These are phyloP conservation scores for Lysandra bellargus DNA, from an alignment of 2,888 invertebrate genomes.

Conservation along the genomic window DNA sequence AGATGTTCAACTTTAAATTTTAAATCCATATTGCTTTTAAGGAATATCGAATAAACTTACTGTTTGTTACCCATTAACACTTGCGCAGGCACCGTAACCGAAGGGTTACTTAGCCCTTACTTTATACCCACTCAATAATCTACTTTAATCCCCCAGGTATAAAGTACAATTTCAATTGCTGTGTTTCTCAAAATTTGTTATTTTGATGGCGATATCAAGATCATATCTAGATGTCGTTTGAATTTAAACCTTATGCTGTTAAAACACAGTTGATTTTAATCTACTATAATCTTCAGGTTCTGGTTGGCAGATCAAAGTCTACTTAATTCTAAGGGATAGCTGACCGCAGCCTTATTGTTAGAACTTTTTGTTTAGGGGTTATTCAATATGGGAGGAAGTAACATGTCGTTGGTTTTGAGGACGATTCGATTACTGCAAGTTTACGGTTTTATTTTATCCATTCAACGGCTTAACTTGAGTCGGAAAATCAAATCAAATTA, in stretches of 20 bases:
- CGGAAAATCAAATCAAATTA: neutral
- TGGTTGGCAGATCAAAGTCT: slow-evolving; percentile 55
- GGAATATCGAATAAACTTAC: slow-evolving; percentile 44
- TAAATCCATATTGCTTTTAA: slow-evolving; percentile 14
- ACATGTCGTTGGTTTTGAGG: slow-evolving; percentile 65
- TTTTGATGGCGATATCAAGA: slow-evolving; percentile 37
- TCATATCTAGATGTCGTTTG: slow-evolving; percentile 34
- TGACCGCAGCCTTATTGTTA: slow-evolving; percentile 61
- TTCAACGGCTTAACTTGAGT: neutral
- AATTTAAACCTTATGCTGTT: slow-evolving; percentile 28
- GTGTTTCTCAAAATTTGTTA: slow-evolving; percentile 30
- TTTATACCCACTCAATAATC: slow-evolving; percentile 36
- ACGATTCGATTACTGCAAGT: slow-evolving; percentile 57
- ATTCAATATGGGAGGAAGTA: slow-evolving; percentile 57
- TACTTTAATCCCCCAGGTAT: neutral
- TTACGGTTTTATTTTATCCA: slow-evolving; percentile 37
- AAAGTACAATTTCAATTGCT: slow-evolving; percentile 11
- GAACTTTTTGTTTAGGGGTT: slow-evolving; percentile 60
- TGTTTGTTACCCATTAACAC: slow-evolving; percentile 68
- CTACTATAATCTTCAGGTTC: slow-evolving; percentile 49
- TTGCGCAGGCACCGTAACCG: slow-evolving; percentile 67
- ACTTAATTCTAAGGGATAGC: slow-evolving; percentile 54
- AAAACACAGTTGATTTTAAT: slow-evolving; percentile 28
- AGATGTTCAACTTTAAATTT: neutral
- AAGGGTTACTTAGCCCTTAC: slow-evolving; percentile 64